Conservation (phyloP, 92 coral and sea anemone genomes). For the Siderastrea siderea region DNA sequence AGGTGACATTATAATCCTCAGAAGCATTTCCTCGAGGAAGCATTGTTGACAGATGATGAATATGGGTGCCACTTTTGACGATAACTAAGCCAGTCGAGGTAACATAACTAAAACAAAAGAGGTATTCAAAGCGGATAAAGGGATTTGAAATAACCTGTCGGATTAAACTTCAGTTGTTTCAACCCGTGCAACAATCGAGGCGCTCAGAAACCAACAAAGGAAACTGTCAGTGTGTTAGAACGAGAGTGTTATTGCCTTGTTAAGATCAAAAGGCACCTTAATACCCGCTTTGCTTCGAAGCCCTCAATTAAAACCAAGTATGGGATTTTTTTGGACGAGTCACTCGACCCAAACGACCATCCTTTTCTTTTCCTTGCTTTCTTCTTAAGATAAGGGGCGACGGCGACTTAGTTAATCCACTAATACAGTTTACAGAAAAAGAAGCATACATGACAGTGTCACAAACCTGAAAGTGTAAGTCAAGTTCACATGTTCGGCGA, state of each 20-base stretch:
- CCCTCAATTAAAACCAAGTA: neutral
- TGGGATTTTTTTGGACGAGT: too few relatives aligned
- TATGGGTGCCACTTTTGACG: too few relatives aligned
- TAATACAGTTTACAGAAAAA: too few relatives aligned
- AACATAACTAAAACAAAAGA: neutral
- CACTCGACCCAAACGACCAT: too few relatives aligned
- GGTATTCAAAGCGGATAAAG: neutral
- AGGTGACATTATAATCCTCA: conserved; percentile 3
- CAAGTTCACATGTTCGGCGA: conserved; percentile 55
- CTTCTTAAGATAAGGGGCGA: too few relatives aligned
- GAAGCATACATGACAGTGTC: neutral
- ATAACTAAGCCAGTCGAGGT: neutral
- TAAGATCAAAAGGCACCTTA: neutral
- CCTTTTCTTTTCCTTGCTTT: too few relatives aligned
- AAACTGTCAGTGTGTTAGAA: too few relatives aligned
- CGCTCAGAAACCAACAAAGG: too few relatives aligned
- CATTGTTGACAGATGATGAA: too few relatives aligned
- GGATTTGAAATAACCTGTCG: neutral
- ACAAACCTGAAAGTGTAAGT: conserved; percentile 63
- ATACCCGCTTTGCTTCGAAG: neutral
- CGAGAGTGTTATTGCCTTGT: too few relatives aligned
- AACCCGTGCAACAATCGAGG: too few relatives aligned
- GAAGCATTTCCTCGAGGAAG: neutral
- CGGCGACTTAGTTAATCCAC: neutral
- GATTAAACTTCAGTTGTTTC: too few relatives aligned